A percentile compares a stretch with the other conserved stretches of the same genome.
Conservation (phyloP, 2,113 vertebrate species). For the Malurus alboscapulatus region DNA sequence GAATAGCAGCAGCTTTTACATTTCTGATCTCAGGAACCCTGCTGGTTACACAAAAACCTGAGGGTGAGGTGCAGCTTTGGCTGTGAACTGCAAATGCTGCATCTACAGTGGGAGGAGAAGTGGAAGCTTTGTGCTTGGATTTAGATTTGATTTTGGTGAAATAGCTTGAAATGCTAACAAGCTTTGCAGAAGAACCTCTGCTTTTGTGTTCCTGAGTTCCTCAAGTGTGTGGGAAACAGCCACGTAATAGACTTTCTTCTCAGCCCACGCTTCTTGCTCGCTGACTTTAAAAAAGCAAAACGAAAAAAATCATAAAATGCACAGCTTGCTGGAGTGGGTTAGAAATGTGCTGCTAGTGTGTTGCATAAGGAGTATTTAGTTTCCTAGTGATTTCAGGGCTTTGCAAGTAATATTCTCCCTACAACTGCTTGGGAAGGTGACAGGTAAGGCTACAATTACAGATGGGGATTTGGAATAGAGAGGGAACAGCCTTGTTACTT, state of each 20-base stretch:
- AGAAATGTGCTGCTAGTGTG: not conserved
- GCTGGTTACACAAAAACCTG: conserved; percentile 7
- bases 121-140: not conserved
- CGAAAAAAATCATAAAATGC: not conserved
- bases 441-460: not conserved
- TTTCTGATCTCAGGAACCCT: conserved; percentile 33
- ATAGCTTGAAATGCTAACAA: conserved; percentile 11
- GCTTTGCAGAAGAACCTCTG: conserved; percentile 42
- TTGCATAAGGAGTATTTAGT: conserved; percentile 30
- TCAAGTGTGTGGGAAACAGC: conserved; percentile 57
- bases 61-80: not conserved
- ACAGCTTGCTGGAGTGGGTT: conserved; percentile 43
- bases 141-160: conserved; percentile 6
- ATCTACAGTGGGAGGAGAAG: not conserved
- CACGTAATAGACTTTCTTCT: conserved; percentile 57
- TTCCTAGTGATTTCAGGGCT: not conserved
- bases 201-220: conserved; percentile 52
- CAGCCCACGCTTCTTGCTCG: conserved; percentile 56
- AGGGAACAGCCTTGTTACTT: not conserved
- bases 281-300: conserved; percentile 34
- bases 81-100: not conserved
- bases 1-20: not conserved
- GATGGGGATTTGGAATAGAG: not conserved
- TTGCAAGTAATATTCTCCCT: not conserved
- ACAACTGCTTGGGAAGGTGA: not conserved